Base-by-base conservation (phyloP, 1,140 invertebrate species). In the Drosophila carrolli region DNA sequence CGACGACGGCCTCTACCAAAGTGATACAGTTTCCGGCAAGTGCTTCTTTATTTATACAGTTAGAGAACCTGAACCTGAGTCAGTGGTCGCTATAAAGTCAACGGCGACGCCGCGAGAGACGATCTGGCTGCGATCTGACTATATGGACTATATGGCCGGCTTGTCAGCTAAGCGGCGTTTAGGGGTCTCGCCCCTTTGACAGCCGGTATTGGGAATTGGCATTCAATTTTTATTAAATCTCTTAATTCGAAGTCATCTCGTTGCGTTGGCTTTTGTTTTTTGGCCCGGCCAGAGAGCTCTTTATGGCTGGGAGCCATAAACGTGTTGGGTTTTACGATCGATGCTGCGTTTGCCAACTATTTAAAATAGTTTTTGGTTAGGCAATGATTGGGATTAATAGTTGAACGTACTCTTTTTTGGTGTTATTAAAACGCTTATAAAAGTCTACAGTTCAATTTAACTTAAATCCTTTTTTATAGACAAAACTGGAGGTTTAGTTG, bases 21-120 rank as follows among this genome's bases (percentile, higher is more conserved):
- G 78, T 91, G 89, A 91, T 91, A 91, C 75, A 89, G 81, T 85
- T 91, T 88, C 81, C 75, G 81, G 67, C 62, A 76, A 81, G 71
- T 84, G 81, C 81, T 82, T 91, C 84, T 81, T 85, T 91, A 91
- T 91, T 91, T 91, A 91, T 91, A 91, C 84, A 71, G 67, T 71
- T 71, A 71, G 73, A 75, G 72, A 82, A 70, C 40, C 43, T 58
- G 63, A 78, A 82, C 67, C 57, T 62, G 43, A 54, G 60, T 37
- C 50, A 50, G 41, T 75, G 59, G 62, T 48, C 50, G 53, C 63
- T 48, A 57, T 71, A 62, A 60, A 65, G 59, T 62, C 59, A 46
- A 71, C 56, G 56, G 53, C 76, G 51, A 76, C 71, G 53, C 54
- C 50, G 47, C 37, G 54, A 61, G 35, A 59, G 66, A 46, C 51